Evolutionary conservation across 2,888 invertebrate species (phyloP), one percentile per base, ranked within the genome.

Genomic region (Abscondita cerata): DNA sequence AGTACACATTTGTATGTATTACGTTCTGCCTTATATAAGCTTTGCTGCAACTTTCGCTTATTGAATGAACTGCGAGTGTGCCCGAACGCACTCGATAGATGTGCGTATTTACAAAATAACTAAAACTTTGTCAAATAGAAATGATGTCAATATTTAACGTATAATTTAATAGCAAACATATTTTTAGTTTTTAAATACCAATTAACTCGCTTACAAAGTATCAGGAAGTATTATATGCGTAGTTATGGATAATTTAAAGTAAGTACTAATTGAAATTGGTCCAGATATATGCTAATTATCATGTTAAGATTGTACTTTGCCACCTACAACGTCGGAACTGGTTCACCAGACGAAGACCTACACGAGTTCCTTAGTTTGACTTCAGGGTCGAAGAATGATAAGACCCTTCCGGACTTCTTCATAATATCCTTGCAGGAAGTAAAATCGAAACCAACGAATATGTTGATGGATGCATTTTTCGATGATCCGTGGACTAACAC

Each of bases 241-340:
- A 25, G 25, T 6, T 25, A 25, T 44, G 44, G 44, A 44, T 18
- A 44, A 44, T 9, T 44, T 44, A 44, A 44, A 44, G 44, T 44
- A n/a, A 18, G 44, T 44, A n/a, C n/a, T n/a, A 44, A 9, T 13
- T 12, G 13, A 12, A 18, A 12, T 9, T 41, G 13, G 38, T n/a
- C n/a, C n/a, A 38, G 12, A n/a, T 13, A 38, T 38, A n/a, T 41
- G n/a, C 15, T 9, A 41, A 40, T 12, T 15, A 11, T 6, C n/a
- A 13, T 40, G 12, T 82, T 34, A 80, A 92, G 91, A 76, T 82
- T 95, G 68, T 93, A 92, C 79, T 85, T 94, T 72, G 87, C 90
- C 44, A 96, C 96, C 40, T 96, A 93, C 89, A 96, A 96, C 84
- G 95, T 96, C 53, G 94, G 93, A 34, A 91, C 92, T 0, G 89